phyloP scores from a whole-genome alignment of 2,797 vertebrate species.

The Darevskia mixta region DNA sequence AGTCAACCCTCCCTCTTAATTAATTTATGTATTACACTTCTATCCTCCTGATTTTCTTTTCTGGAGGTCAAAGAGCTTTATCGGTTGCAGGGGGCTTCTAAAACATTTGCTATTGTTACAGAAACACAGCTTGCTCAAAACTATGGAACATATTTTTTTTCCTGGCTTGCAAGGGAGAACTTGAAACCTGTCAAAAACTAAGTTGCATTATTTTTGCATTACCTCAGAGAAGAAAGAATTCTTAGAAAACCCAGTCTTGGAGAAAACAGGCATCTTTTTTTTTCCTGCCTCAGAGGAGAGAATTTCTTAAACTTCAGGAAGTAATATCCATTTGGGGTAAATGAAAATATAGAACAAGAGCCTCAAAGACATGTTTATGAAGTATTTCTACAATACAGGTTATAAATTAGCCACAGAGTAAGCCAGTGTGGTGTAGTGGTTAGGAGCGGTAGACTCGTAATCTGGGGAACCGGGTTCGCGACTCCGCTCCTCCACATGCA shows the following conservation, averaged over 20 bases:
- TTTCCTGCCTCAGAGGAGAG: not conserved
- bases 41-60: constrained; percentile 14
- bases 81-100: not conserved
- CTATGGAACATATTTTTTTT: constrained; percentile 3
- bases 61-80: not conserved
- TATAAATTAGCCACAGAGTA: not conserved
- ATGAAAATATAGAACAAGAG: not conserved
- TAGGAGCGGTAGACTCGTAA: too few species aligned
- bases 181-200: constrained; percentile 53
- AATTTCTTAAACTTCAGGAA: not conserved
- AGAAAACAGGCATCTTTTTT: not conserved
- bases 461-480: too few species aligned
- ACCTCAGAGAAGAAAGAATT: constrained; percentile 34
- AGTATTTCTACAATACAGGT: not conserved
- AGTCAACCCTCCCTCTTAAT: not conserved
- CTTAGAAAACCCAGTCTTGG: constrained; percentile 33
- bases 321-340: not conserved
- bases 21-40: not conserved
- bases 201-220: constrained; percentile 45
- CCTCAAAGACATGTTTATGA: not conserved
- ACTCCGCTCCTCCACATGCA: too few species aligned
- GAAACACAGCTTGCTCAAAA: constrained; percentile 50
- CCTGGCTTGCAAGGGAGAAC: constrained; percentile 35
- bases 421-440: too few species aligned
- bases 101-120: constrained; percentile 30